A percentile compares a stretch with the other conserved stretches of the same genome.
Evolutionary conservation across 2,888 invertebrate species (phyloP).

Genomic region (Lepidocyrtoides sp.): DNA sequence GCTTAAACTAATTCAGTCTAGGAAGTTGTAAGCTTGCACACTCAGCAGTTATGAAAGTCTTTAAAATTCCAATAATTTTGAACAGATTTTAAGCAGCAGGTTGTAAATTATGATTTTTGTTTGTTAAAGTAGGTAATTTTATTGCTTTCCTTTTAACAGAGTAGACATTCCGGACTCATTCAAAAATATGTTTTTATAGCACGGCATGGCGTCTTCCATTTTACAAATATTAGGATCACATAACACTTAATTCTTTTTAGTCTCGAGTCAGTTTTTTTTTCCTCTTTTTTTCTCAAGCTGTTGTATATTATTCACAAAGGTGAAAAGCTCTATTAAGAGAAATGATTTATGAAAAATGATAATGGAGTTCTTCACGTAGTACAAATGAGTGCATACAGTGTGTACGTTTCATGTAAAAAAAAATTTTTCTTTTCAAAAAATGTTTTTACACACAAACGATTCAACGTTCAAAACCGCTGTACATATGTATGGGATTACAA

Average conservation of each 20-base stretch:
- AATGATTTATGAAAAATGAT: constrained; percentile 72
- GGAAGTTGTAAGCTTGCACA: background rate
- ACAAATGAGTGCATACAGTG: background rate
- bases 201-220: constrained; percentile 64
- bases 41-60: background rate
- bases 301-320: constrained; percentile 4
- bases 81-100: constrained; percentile 57
- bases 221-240: constrained; percentile 67
- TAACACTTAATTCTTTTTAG: constrained; percentile 60
- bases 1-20: background rate
- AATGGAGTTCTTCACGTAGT: constrained; percentile 51
- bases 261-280: constrained; percentile 5
- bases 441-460: background rate
- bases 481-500: background rate
- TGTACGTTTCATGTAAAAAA: background rate
- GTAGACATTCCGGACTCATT: constrained; percentile 34
- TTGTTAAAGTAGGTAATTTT: constrained; percentile 53
- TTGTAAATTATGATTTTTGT: constrained; percentile 57
- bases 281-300: background rate
- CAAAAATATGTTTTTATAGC: constrained; percentile 57
- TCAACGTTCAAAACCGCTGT: background rate
- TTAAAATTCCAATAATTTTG: background rate
- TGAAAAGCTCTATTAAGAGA: constrained; percentile 58
- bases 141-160: constrained; percentile 21
- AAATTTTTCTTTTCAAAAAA: too few species aligned